Percentiles rank a stretch among this genome's conserved stretches.
Evolutionary conservation across 2,888 invertebrate genomes (phyloP).

Genomic region (Nycteola revayana): DNA sequence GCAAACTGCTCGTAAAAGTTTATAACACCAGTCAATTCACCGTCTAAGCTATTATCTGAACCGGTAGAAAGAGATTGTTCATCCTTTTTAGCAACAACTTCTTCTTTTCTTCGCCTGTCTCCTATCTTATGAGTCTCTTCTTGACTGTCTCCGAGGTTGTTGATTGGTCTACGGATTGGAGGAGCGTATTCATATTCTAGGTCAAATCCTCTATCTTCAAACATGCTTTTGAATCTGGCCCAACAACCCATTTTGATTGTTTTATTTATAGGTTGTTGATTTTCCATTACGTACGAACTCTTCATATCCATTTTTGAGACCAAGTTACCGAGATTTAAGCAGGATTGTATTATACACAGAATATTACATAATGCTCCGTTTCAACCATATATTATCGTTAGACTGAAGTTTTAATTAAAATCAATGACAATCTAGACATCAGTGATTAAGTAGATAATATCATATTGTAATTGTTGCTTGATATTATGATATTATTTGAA

Average conservation of each 20-base stretch:
- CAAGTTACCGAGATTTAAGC: neutral
- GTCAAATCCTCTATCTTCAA: conserved; percentile 72
- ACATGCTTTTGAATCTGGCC: conserved; percentile 65
- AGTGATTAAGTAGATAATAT: conserved; percentile 27
- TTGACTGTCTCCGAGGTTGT: conserved; percentile 41
- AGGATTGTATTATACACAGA: neutral
- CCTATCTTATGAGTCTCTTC: conserved; percentile 48
- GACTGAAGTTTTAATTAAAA: conserved; percentile 17
- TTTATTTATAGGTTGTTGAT: conserved; percentile 4
- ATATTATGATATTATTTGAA: conserved; percentile 17
- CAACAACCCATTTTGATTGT: conserved; percentile 54
- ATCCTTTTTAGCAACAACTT: conserved; percentile 28
- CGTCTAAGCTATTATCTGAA: conserved; percentile 36
- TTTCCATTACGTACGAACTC: conserved; percentile 6
- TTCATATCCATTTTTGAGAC: conserved; percentile 41
- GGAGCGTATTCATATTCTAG: conserved; percentile 62
- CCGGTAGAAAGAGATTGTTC: conserved; percentile 27
- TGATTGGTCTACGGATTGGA: conserved; percentile 28
- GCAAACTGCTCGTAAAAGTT: conserved; percentile 77
- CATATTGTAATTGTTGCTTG: conserved; percentile 12
- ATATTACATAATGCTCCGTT: conserved; percentile 14
- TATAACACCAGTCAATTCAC: conserved; percentile 50
- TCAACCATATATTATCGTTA: conserved; percentile 1
- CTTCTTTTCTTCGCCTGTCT: conserved; percentile 32
- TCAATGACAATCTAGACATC: conserved; percentile 27